A percentile compares a stretch with the other conserved stretches of the same genome.
Conservation (phyloP, 2,113 vertebrate species). For the Melanerpes aurifrons region DNA sequence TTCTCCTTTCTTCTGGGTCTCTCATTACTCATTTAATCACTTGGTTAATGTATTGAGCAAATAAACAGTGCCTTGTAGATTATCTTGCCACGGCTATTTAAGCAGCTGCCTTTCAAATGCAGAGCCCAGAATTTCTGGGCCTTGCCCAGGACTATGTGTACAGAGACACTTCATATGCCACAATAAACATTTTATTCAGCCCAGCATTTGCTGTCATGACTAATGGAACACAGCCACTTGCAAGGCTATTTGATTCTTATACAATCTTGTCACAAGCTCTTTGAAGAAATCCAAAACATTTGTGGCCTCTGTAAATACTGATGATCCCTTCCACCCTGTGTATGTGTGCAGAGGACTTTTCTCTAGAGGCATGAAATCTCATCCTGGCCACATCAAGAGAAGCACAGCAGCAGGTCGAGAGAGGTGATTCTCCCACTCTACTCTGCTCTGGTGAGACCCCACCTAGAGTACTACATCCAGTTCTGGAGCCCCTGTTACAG, state of each 20-base stretch:
- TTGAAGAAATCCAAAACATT: conserved; percentile 44
- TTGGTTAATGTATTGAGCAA: conserved; percentile 27
- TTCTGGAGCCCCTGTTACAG: too few relatives aligned
- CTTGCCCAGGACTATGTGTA: conserved; percentile 54
- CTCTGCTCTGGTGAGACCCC: too few relatives aligned
- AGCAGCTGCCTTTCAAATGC: conserved; percentile 33
- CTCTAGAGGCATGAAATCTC: neutral
- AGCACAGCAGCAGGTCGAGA: too few relatives aligned
- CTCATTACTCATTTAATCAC: conserved; percentile 2
- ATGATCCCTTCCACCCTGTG: neutral
- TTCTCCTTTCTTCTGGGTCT: conserved; percentile 15
- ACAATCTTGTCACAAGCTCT: conserved; percentile 20
- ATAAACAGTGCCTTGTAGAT: conserved; percentile 33
- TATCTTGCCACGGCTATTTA: conserved; percentile 8
- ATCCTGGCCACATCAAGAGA: too few relatives aligned
- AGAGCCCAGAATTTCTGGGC: conserved; percentile 40
- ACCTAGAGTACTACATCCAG: too few relatives aligned
- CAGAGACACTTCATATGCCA: conserved; percentile 40
- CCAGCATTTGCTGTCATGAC: neutral
- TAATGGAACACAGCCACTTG: conserved; percentile 41
- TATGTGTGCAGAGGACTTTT: neutral
- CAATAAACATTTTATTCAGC: conserved; percentile 51
- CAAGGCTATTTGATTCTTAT: conserved; percentile 25
- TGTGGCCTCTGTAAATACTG: conserved; percentile 6
- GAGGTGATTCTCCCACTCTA: too few relatives aligned